phyloP scores from a whole-genome alignment of 2,888 invertebrate species.

The Melikaiella ostensackeni region DNA sequence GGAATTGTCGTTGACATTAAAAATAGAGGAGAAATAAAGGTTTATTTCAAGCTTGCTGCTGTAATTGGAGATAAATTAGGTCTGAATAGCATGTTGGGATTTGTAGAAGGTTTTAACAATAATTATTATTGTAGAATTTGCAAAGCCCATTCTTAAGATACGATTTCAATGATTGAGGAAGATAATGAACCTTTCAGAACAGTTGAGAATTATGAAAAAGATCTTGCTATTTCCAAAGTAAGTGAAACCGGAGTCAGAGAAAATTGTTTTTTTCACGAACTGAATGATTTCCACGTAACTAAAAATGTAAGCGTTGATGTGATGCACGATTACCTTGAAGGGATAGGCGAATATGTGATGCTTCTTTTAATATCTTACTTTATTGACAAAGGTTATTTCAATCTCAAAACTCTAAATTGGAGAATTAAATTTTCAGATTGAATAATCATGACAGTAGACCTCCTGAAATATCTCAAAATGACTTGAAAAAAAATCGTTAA shows the following conservation, averaged over 20 bases:
- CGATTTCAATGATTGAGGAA: constrained; percentile 2
- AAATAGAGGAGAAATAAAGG: constrained; percentile 8
- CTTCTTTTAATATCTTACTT: constrained; percentile 9
- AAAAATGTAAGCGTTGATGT: too few relatives aligned
- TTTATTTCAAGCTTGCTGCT: constrained; percentile 50
- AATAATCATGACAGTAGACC: constrained; percentile 42
- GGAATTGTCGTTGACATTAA: constrained; percentile 36
- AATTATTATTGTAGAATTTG: constrained; percentile 46
- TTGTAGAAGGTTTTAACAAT: constrained; percentile 46
- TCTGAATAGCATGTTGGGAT: constrained; percentile 47
- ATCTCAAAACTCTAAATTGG: constrained; percentile 46
- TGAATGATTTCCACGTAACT: too few relatives aligned
- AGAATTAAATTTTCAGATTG: constrained; percentile 38
- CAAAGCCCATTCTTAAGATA: constrained; percentile 2
- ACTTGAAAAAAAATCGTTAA: constrained; percentile 42
- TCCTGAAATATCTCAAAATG: constrained; percentile 21
- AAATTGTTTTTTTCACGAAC: too few relatives aligned
- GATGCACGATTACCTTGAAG: too few relatives aligned
- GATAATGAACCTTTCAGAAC: neutral
- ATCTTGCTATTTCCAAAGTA: neutral
- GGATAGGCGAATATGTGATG: too few relatives aligned
- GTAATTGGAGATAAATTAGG: constrained; percentile 50
- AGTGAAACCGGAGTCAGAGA: neutral
- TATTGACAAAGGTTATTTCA: constrained; percentile 42
- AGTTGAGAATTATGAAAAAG: neutral